Conservation (phyloP, 2,888 invertebrate genomes). For the Eristalinus sepulchralis region DNA sequence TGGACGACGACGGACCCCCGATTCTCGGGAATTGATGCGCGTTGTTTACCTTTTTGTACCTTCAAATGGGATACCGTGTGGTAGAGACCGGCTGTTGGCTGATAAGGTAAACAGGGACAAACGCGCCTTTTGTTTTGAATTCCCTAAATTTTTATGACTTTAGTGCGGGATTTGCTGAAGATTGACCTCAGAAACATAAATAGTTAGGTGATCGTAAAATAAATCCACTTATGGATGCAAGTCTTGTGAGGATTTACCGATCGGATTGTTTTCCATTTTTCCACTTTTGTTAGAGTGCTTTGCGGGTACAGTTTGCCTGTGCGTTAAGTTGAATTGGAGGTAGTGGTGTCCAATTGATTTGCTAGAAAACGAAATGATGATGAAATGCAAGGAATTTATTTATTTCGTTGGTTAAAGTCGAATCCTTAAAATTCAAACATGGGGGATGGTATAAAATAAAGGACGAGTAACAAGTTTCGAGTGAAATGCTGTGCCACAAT, state of each 20-base stretch:
- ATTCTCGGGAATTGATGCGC: neutral
- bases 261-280: neutral
- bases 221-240: neutral
- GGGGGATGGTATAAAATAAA: too few relatives aligned
- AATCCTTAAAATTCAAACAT: too few relatives aligned
- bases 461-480: too few relatives aligned
- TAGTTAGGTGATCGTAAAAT: neutral
- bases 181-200: neutral
- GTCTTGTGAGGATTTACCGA: neutral
- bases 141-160: neutral
- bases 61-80: neutral
- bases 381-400: too few relatives aligned
- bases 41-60: neutral
- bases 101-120: neutral
- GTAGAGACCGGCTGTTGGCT: neutral
- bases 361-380: neutral
- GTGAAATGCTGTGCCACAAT: too few relatives aligned
- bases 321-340: neutral
- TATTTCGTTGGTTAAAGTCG: too few relatives aligned
- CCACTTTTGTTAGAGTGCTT: neutral
- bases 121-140: neutral
- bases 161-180: neutral
- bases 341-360: neutral
- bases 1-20: neutral
- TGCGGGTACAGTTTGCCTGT: neutral